Evolutionary conservation across 2,113 vertebrate species (phyloP), one percentile per base, ranked within the genome.

Genomic region (Cinclus mexicanus): DNA sequence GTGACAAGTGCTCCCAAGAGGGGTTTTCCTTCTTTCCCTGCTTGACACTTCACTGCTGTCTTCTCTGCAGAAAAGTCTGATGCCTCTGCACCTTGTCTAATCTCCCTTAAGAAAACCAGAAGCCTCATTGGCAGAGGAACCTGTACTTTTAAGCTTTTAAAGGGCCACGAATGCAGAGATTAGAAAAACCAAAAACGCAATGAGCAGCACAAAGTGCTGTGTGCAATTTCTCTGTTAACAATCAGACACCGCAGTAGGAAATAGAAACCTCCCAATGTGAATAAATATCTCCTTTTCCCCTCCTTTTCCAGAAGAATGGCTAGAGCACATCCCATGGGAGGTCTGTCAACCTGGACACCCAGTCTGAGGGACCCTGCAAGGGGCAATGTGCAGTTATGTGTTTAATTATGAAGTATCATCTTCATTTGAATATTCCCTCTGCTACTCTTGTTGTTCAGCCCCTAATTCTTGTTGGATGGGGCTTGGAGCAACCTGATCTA

Each of bases 1-100:
- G 65, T 71, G 85, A 95, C 85, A 94, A 88, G 64, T 25, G 37
- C 52, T 96, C 94, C 92, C 82, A 44, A 42, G 76, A 81, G 92
- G 41, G 37, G 47, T 63, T 89, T 91, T 77, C 33, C 60, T 65
- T 74, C 70, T 90, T 77, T 52, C 22, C 52, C 31, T 46, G 71
- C 65, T 68, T 78, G 83, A 92, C 82, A 77, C 68, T 56, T 89
- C 22, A 2, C 70, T 61, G 53, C 52, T 78, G 56, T 50, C 63
- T 53, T 31, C 10, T 29, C 37, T 41, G 77, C 81, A 75, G 46
- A 37, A 65, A 87, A 47, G 64, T 24, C 83, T 75, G 64, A 49
- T 68, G 72, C 69, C 23, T 92, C 81, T 74, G 67, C 68, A 81
- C 7, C 0, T 53, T 61, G 46, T 70, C 47, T 83, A 61, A 64